Conservation (phyloP, 1,140 invertebrate species). For the Propsilocerus akamusi region DNA sequence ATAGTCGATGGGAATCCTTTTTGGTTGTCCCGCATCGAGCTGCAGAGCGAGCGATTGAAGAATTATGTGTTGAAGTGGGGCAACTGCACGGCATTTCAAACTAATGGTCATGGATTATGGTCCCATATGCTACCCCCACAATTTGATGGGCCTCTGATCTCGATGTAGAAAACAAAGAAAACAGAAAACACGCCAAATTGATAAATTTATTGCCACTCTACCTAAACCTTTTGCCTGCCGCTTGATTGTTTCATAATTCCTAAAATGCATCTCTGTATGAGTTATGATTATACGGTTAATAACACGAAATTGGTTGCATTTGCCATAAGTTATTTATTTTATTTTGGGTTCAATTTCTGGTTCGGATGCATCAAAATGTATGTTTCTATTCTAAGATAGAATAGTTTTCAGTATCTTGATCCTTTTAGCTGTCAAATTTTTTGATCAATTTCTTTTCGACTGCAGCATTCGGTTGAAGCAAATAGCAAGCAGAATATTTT, state of each 20-base stretch:
- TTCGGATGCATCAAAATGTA: not conserved
- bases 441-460: not conserved
- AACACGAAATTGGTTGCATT: constrained; percentile 3
- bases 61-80: not conserved
- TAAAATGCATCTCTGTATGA: not conserved
- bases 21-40: not conserved
- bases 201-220: constrained; percentile 3
- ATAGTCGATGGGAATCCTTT: not conserved
- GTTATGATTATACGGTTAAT: constrained; percentile 4
- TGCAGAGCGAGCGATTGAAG: not conserved
- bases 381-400: no score
- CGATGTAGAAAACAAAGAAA: no score
- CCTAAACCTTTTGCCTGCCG: not conserved
- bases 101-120: no score
- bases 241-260: not conserved
- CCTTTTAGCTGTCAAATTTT: not conserved
- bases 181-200: no score
- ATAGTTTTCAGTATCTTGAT: not conserved
- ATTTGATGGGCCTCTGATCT: no score
- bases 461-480: no score
- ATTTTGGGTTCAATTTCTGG: not conserved
- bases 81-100: not conserved
- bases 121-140: constrained; percentile 2
- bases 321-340: not conserved
- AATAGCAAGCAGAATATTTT: no score